A percentile compares a stretch with the other conserved stretches of the same genome.
Conservation (phyloP, 2,888 invertebrate species). For the Odontocolon sp. region DNA sequence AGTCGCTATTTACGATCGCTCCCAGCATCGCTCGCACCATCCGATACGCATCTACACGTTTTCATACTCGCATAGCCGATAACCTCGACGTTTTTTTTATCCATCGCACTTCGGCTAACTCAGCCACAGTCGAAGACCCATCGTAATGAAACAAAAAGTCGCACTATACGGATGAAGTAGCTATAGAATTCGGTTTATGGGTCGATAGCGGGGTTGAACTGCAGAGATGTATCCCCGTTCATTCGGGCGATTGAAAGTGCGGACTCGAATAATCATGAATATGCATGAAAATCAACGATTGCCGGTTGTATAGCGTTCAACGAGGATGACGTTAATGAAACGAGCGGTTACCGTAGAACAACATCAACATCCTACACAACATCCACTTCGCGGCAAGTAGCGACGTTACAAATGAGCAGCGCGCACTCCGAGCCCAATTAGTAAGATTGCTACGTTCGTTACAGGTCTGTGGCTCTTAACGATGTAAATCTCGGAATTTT, state of each 20-base stretch:
- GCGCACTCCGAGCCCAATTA: constrained; percentile 49
- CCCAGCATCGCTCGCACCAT: constrained; percentile 10
- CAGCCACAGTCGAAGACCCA: background rate
- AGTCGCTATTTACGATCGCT: constrained; percentile 46
- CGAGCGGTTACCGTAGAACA: constrained; percentile 39
- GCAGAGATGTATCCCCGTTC: background rate
- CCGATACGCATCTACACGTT: constrained; percentile 50
- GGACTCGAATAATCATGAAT: constrained; percentile 42
- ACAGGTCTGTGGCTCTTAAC: constrained; percentile 53
- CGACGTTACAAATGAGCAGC: constrained; percentile 58
- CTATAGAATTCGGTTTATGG: background rate
- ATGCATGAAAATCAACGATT: constrained; percentile 55
- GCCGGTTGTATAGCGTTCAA: background rate
- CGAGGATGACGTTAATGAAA: constrained; percentile 53
- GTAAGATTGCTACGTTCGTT: constrained; percentile 56
- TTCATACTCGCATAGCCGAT: constrained; percentile 34
- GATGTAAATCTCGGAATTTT: constrained; percentile 58
- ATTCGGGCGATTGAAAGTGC: constrained; percentile 21
- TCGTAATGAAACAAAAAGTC: background rate
- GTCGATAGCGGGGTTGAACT: no score
- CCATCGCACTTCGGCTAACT: background rate
- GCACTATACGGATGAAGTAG: background rate
- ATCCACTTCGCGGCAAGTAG: constrained; percentile 28
- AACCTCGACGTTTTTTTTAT: background rate
- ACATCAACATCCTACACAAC: constrained; percentile 30